phyloP scores from a whole-genome alignment of 92 coral and sea anemone species.

The Bergia sp. region DNA sequence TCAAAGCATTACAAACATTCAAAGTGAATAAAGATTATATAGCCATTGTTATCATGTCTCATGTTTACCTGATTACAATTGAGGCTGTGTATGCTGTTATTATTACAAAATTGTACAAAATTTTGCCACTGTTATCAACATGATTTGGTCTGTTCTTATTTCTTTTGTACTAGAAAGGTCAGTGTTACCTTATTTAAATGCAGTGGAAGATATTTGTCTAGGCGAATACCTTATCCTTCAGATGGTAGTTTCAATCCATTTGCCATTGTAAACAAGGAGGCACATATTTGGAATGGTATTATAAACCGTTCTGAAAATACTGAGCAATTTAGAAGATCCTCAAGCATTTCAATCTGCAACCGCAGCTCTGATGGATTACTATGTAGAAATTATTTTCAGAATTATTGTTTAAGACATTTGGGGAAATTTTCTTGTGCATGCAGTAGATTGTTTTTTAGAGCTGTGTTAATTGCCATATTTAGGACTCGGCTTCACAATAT shows the following conservation, averaged over 20 bases:
- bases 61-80: conserved; percentile 27
- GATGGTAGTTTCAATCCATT: conserved; percentile 28
- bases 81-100: conserved; percentile 42
- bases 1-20: conserved; percentile 1
- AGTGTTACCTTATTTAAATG: conserved; percentile 26
- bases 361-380: conserved; percentile 32
- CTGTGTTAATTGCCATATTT: conserved; percentile 26
- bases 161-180: conserved; percentile 1
- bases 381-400: conserved; percentile 9
- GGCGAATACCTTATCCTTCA: conserved; percentile 37
- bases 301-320: conserved; percentile 35
- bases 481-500: conserved; percentile 36
- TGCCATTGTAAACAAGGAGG: conserved; percentile 34
- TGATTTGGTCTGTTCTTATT: conserved; percentile 28
- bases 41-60: conserved; percentile 17
- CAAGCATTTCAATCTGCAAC: conserved; percentile 24
- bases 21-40: conserved; percentile 16
- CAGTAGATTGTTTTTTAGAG: conserved; percentile 10
- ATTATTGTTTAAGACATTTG: conserved; percentile 33
- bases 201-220: conserved; percentile 23
- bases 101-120: conserved; percentile 39
- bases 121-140: conserved; percentile 29
- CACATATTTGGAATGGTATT: conserved; percentile 33
- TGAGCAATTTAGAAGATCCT: conserved; percentile 31
- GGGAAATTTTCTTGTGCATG: conserved; percentile 48